Conservation (phyloP, 2,797 vertebrate species). For the Todus mexicanus region DNA sequence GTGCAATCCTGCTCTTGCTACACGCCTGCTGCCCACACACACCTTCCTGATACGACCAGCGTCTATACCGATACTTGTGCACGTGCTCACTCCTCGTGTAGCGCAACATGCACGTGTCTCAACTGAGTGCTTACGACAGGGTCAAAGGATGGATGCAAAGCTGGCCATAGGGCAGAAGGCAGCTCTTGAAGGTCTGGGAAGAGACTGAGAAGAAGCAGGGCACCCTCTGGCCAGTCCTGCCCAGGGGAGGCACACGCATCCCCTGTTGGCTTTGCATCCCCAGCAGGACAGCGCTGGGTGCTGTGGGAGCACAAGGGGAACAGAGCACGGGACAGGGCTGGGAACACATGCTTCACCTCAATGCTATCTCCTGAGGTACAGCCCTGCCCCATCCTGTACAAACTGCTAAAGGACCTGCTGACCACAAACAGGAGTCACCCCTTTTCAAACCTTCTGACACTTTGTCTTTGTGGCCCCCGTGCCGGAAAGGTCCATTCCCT, state of each 20-base stretch:
- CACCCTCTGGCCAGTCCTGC: not conserved
- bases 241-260: not conserved
- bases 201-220: not conserved
- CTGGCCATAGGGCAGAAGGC: not conserved
- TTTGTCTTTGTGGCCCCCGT: not conserved
- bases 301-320: not conserved
- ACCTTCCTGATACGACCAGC: not conserved
- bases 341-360: not conserved
- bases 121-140: fast-evolving
- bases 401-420: not conserved
- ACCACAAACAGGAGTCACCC: not conserved
- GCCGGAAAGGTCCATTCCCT: not conserved
- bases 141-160: fast-evolving
- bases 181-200: not conserved
- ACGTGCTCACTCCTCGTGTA: not conserved
- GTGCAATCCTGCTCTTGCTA: not conserved
- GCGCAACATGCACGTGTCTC: fast-evolving
- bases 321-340: fast-evolving
- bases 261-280: not conserved
- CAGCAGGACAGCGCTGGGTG: not conserved
- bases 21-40: too few species aligned
- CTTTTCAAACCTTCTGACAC: not conserved
- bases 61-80: fast-evolving
- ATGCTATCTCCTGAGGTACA: not conserved
- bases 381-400: not conserved